phyloP scores from a whole-genome alignment of 2,888 invertebrate genomes.

The Bombyx huttoni region DNA sequence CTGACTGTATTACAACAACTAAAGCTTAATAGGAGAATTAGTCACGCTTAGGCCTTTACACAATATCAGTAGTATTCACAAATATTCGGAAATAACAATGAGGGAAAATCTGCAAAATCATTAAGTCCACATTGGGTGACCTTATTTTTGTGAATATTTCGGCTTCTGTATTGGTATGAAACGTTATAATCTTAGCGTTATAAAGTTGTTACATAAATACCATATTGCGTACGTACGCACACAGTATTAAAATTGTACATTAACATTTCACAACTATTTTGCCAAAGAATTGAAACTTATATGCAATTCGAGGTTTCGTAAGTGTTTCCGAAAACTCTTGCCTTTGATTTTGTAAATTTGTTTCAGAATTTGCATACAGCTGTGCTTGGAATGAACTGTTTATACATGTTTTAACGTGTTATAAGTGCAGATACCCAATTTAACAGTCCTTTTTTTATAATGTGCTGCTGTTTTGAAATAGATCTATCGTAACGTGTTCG shows the following conservation, averaged over 20 bases:
- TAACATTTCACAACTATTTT: constrained; percentile 4
- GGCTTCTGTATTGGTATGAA: neutral
- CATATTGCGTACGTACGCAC: constrained; percentile 2
- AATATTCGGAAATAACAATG: constrained; percentile 1
- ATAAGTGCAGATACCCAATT: neutral
- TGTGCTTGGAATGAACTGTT: neutral
- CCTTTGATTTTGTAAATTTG: neutral
- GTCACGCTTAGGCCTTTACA: constrained; percentile 44
- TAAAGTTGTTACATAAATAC: constrained; percentile 3
- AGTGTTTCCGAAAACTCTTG: neutral
- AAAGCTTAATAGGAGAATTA: constrained; percentile 50
- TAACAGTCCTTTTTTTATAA: neutral
- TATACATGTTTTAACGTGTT: neutral
- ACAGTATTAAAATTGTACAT: constrained; percentile 2
- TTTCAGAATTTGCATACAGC: neutral
- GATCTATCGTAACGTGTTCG: constrained; percentile 11
- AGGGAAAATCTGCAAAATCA: neutral
- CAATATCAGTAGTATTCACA: constrained; percentile 12
- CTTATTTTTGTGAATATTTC: neutral
- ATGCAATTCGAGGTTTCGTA: neutral
- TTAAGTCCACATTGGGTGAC: neutral
- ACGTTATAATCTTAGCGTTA: constrained; percentile 1
- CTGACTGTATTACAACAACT: constrained; percentile 49
- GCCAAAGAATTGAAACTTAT: neutral
- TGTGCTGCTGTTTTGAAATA: constrained; percentile 3